Evolutionary conservation across 2,888 invertebrate species (phyloP).

Genomic region (Mycogona germanica): DNA sequence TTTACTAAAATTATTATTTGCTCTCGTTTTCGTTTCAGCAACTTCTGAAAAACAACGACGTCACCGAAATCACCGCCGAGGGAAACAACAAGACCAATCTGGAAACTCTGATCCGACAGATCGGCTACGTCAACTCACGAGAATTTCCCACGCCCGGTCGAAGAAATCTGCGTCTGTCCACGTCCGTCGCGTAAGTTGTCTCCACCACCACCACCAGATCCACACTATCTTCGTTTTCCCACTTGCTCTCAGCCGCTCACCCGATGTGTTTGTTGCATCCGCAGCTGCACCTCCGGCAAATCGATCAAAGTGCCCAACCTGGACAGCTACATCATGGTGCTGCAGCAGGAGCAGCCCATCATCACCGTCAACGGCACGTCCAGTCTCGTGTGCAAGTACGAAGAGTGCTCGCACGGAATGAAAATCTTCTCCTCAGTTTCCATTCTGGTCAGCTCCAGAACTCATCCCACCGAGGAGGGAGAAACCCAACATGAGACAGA

Average conservation of each 20-base stretch:
- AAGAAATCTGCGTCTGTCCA: conserved; percentile 67
- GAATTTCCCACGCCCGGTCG: conserved; percentile 91
- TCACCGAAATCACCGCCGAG: conserved; percentile 81
- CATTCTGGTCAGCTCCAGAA: conserved; percentile 40
- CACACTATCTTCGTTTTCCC: too few species aligned
- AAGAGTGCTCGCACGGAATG: conserved; percentile 74
- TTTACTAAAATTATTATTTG: background rate
- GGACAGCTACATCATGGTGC: conserved; percentile 75
- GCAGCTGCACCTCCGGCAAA: conserved; percentile 60
- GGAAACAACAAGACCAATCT: conserved; percentile 83
- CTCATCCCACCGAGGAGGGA: conserved; percentile 24
- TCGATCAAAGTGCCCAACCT: conserved; percentile 59
- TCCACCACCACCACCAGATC: too few species aligned
- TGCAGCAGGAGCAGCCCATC: conserved; percentile 71
- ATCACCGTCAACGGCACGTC: conserved; percentile 69
- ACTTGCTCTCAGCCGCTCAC: too few species aligned
- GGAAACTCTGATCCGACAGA: conserved; percentile 68
- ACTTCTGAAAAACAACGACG: conserved; percentile 37
- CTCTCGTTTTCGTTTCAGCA: conserved; percentile 16
- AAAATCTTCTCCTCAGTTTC: conserved; percentile 74
- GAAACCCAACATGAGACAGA: conserved; percentile 9
- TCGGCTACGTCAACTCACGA: conserved; percentile 84
- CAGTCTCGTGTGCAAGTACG: conserved; percentile 71
- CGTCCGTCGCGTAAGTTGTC: conserved; percentile 58
- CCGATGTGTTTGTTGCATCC: conserved; percentile 17